phyloP scores from a whole-genome alignment of 2,888 invertebrate genomes.

The Epirrhoe tristata region DNA sequence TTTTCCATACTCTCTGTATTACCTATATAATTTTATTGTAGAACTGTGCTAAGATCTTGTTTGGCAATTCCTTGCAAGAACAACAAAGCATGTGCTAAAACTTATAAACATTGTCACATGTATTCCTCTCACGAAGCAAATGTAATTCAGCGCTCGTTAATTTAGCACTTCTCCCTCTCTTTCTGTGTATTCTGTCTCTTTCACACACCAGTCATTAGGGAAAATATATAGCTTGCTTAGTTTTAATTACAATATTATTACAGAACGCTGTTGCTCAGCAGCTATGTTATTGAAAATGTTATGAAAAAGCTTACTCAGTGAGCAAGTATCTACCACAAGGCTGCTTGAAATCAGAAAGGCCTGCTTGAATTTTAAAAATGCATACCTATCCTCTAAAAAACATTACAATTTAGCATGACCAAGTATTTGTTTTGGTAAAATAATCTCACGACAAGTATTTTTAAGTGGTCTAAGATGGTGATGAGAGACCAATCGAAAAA shows the following conservation, averaged over 20 bases:
- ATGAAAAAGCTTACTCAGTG: not conserved
- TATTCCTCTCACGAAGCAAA: conserved; percentile 64
- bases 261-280: conserved; percentile 46
- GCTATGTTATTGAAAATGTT: conserved; percentile 33
- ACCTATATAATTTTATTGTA: too few species aligned
- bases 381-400: too few species aligned
- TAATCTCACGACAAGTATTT: too few species aligned
- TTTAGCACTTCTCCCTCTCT: conserved; percentile 50
- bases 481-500: too few species aligned
- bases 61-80: conserved; percentile 8
- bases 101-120: conserved; percentile 53
- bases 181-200: conserved; percentile 41
- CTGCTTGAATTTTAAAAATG: too few species aligned
- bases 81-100: conserved; percentile 50
- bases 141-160: conserved; percentile 72
- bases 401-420: too few species aligned
- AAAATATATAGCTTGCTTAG: conserved; percentile 64
- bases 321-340: too few species aligned
- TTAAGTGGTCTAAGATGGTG: too few species aligned
- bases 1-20: too few species aligned
- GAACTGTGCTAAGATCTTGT: not conserved
- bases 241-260: conserved; percentile 76
- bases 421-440: too few species aligned
- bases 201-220: conserved; percentile 53
- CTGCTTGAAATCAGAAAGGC: too few species aligned